These are phyloP conservation scores for Spodoptera frugiperda DNA, from an alignment of 1,140 invertebrate species.

Conservation along the genomic window DNA sequence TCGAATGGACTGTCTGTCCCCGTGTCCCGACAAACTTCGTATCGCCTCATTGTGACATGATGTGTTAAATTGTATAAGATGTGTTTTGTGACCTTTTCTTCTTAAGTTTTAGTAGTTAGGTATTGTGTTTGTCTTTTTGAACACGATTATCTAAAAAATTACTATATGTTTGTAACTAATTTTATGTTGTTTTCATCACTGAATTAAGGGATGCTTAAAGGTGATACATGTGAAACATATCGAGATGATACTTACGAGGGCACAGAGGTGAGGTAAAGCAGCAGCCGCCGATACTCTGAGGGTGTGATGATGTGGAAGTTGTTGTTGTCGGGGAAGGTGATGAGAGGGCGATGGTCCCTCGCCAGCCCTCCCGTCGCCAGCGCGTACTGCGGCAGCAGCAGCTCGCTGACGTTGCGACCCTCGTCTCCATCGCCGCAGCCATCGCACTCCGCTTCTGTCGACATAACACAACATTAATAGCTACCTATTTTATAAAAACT, in stretches of 20 bases:
- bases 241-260: conserved; percentile 91
- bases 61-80: no score
- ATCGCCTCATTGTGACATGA: no score
- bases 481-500: background rate
- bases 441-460: conserved; percentile 83
- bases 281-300: conserved; percentile 95
- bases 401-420: conserved; percentile 90
- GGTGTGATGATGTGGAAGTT: conserved; percentile 94
- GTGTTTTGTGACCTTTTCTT: no score
- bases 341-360: conserved; percentile 95
- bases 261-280: conserved; percentile 97
- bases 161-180: no score
- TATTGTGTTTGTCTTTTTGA: no score
- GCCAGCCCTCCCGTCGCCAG: conserved; percentile 97
- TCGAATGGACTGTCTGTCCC: background rate
- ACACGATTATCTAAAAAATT: no score
- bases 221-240: no score
- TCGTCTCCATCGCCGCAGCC: conserved; percentile 77
- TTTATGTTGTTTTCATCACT: no score
- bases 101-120: no score
- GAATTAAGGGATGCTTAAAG: no score
- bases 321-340: conserved; percentile 97
- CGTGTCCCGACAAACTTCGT: no score
- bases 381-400: conserved; percentile 94
- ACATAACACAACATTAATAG: background rate